Evolutionary conservation across 1,140 invertebrate species (phyloP).

Genomic region (Venustaconcha ellipsiformis): DNA sequence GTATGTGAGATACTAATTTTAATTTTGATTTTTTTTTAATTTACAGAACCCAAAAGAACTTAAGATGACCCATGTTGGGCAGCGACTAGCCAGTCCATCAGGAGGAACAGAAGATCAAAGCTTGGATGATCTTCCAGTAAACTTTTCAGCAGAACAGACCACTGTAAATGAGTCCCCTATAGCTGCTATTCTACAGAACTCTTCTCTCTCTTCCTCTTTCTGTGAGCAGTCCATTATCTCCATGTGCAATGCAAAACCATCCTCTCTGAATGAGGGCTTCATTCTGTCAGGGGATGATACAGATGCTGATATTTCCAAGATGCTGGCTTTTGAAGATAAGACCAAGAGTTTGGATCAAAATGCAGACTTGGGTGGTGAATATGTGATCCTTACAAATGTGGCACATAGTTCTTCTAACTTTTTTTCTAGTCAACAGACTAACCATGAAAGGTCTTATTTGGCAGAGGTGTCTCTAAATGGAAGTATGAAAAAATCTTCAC

Average conservation of each 20-base stretch:
- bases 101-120: neutral
- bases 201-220: constrained; percentile 27
- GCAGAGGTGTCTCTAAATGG: constrained; percentile 32
- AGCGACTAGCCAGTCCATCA: constrained; percentile 35
- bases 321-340: constrained; percentile 13
- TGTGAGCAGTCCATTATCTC: constrained; percentile 41
- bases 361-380: constrained; percentile 8
- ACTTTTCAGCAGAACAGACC: neutral
- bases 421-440: neutral
- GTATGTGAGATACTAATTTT: too few species aligned
- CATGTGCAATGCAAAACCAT: constrained; percentile 32
- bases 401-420: constrained; percentile 22
- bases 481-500: constrained; percentile 25
- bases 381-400: constrained; percentile 15
- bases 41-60: too few species aligned
- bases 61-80: constrained; percentile 25
- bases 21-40: too few species aligned
- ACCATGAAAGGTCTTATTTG: constrained; percentile 35
- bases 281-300: constrained; percentile 39
- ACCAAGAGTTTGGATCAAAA: neutral
- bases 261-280: constrained; percentile 51
- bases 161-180: constrained; percentile 23
- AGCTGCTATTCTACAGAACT: constrained; percentile 26
- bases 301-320: constrained; percentile 12
- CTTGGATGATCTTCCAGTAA: neutral